A percentile compares a stretch with the other conserved stretches of the same genome.
Conservation (phyloP, 2,113 vertebrate species). For the human (Homo sapiens) region DNA sequence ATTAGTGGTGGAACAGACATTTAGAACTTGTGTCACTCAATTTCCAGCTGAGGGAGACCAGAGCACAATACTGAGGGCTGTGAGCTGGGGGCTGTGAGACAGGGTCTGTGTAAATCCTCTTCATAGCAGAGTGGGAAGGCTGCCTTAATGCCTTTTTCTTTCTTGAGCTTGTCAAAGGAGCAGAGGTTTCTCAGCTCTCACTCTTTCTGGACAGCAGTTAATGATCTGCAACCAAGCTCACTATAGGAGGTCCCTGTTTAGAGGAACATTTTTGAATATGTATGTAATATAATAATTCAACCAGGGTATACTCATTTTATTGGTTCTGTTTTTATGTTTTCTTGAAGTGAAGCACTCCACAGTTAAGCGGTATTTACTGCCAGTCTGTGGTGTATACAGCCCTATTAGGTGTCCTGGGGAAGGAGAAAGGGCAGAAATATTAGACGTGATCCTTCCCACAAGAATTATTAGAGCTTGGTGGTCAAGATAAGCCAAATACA, state of each 20-base stretch:
- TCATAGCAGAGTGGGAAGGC: neutral
- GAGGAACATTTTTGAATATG: conserved; percentile 51
- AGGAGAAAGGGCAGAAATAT: conserved; percentile 17
- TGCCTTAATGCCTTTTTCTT: neutral
- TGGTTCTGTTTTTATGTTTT: conserved; percentile 49
- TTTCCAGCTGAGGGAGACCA: conserved; percentile 11
- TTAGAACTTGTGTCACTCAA: conserved; percentile 55
- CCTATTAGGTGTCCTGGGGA: neutral
- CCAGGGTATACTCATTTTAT: neutral
- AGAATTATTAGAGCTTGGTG: conserved; percentile 12
- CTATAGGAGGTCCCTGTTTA: conserved; percentile 31
- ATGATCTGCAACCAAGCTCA: conserved; percentile 40
- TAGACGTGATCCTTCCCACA: neutral
- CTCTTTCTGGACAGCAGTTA: neutral
- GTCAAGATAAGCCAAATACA: conserved; percentile 9
- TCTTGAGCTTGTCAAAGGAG: conserved; percentile 4
- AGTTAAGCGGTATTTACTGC: conserved; percentile 32
- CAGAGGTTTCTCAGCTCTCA: neutral
- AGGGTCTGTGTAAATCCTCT: conserved; percentile 21
- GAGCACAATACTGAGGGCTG: neutral
- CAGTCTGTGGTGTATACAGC: neutral
- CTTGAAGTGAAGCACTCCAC: conserved; percentile 31
- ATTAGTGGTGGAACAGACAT: conserved; percentile 49
- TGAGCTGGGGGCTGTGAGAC: neutral
- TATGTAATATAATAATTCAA: conserved; percentile 23